Evolutionary conservation across 2,888 invertebrate genomes (phyloP).

Genomic region (Pteria penguin): DNA sequence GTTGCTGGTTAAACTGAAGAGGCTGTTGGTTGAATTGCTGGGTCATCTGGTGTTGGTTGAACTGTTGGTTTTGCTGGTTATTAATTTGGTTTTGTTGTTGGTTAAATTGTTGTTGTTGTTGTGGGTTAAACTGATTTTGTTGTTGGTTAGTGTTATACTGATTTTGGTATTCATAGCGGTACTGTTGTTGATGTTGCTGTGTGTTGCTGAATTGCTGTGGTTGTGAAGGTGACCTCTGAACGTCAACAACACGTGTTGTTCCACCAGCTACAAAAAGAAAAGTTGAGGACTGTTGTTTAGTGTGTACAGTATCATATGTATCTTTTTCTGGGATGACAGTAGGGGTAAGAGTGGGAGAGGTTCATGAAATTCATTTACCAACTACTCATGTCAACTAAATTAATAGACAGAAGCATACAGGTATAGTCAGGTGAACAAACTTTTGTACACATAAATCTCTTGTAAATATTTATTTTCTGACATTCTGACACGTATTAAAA

Average conservation of each 20-base stretch:
- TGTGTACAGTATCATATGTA: no score
- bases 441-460: no score
- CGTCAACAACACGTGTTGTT: background rate
- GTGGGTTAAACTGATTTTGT: slow-evolving; percentile 28
- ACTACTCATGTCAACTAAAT: no score
- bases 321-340: no score
- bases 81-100: slow-evolving; percentile 16
- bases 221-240: slow-evolving; percentile 8
- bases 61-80: slow-evolving; percentile 5
- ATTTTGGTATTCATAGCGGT: slow-evolving; percentile 36
- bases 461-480: no score
- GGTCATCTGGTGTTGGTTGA: slow-evolving; percentile 2
- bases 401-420: no score
- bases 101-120: slow-evolving; percentile 20
- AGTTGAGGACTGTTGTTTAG: no score
- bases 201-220: slow-evolving; percentile 38
- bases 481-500: no score
- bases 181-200: slow-evolving; percentile 48
- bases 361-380: no score
- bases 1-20: background rate
- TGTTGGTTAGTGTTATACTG: slow-evolving; percentile 51
- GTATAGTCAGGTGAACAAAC: no score
- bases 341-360: no score
- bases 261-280: background rate
- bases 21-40: background rate